phyloP scores from a whole-genome alignment of 2,113 vertebrate genomes.

The Sula dactylatra region DNA sequence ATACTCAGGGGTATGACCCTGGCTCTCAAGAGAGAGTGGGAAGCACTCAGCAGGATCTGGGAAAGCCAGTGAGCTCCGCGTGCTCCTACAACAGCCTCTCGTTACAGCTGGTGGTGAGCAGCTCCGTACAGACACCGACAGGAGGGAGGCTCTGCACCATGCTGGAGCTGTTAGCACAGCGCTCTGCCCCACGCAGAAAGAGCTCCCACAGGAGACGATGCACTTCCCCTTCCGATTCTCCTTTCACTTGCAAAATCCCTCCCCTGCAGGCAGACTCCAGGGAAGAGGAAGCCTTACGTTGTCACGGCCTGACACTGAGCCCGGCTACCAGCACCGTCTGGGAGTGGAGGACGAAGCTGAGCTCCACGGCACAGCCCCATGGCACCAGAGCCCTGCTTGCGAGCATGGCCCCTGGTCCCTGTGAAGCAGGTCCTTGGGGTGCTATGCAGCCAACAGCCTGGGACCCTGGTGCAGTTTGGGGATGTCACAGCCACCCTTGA shows the following conservation, averaged over 20 bases:
- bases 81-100: background rate
- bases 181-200: background rate
- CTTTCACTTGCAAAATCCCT: background rate
- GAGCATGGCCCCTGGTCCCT: background rate
- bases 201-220: background rate
- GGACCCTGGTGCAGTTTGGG: accelerated
- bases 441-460: background rate
- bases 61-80: background rate
- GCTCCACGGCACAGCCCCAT: background rate
- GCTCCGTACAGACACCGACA: background rate
- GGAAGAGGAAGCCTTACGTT: background rate
- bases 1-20: background rate
- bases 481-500: background rate
- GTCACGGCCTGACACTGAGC: background rate
- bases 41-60: background rate
- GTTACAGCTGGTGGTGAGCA: background rate
- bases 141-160: background rate
- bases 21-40: background rate
- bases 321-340: background rate
- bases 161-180: background rate
- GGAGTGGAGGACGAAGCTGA: accelerated
- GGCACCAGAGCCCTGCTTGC: accelerated
- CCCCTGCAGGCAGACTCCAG: background rate
- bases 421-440: background rate
- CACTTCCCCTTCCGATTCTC: background rate